These are phyloP conservation scores for Calcarius lapponicus DNA, from an alignment of 2,797 vertebrate genomes.

Conservation along the genomic window DNA sequence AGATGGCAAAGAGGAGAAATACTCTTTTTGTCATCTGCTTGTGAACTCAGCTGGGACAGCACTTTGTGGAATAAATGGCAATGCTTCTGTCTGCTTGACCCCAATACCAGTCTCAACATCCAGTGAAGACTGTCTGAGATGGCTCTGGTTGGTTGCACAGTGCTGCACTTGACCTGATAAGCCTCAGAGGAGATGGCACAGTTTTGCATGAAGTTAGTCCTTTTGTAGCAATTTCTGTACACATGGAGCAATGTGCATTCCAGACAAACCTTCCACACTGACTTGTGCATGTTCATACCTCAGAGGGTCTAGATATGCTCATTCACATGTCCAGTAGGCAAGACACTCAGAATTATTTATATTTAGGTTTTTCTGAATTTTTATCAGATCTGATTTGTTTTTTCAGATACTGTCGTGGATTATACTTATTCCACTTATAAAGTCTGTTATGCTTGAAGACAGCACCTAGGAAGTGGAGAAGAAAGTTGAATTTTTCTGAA, in stretches of 20 bases:
- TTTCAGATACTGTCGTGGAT: neutral
- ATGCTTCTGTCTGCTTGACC: neutral
- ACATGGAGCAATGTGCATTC: neutral
- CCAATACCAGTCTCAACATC: neutral
- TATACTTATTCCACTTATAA: neutral
- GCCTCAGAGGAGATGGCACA: neutral
- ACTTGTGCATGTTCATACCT: neutral
- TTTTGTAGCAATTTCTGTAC: neutral
- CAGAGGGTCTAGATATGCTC: neutral
- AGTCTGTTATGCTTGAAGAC: neutral
- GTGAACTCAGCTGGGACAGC: neutral
- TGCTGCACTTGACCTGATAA: neutral
- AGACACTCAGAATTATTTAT: neutral
- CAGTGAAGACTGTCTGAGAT: neutral
- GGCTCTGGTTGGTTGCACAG: neutral
- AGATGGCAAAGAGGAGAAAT: slow-evolving; percentile 2
- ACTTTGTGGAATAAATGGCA: neutral
- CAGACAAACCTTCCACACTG: neutral
- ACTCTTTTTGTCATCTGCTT: neutral
- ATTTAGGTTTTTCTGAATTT: neutral
- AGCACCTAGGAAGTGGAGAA: neutral
- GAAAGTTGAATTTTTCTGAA: neutral
- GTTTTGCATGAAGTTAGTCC: neutral
- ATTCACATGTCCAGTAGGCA: neutral
- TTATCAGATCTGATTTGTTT: neutral